A percentile compares a stretch with the other conserved stretches of the same genome.
phyloP scores from a whole-genome alignment of 2,113 vertebrate species.

The Xyrauchen texanus region DNA sequence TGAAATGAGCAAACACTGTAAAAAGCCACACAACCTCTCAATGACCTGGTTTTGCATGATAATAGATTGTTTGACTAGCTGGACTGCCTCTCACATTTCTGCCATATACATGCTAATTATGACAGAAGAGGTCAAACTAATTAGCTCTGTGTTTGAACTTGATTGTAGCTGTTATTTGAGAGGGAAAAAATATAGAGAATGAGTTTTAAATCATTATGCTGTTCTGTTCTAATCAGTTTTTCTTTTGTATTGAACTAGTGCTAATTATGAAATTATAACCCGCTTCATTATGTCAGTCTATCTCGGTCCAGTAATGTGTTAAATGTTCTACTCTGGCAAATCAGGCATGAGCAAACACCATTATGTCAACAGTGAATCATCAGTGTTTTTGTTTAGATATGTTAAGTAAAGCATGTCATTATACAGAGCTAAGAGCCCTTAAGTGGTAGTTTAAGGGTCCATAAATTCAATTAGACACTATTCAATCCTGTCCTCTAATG shows the following conservation, averaged over 20 bases:
- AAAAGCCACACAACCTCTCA: conserved; percentile 50
- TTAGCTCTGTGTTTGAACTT: conserved; percentile 74
- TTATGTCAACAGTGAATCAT: conserved; percentile 68
- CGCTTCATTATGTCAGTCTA: not conserved
- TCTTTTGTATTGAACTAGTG: not conserved
- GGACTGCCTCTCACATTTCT: conserved; percentile 55
- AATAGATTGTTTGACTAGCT: conserved; percentile 61
- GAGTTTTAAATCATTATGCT: conserved; percentile 10
- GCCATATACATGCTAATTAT: conserved; percentile 69
- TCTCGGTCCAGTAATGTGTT: conserved; percentile 31
- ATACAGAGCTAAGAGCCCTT: conserved; percentile 66
- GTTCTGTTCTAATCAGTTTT: not conserved
- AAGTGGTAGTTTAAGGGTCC: conserved; percentile 79
- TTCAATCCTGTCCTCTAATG: conserved; percentile 68
- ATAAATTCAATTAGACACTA: conserved; percentile 81
- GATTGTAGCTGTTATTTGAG: conserved; percentile 30
- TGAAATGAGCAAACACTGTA: conserved; percentile 43
- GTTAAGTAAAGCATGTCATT: conserved; percentile 81
- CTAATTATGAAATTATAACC: conserved; percentile 24
- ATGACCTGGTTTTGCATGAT: conserved; percentile 66
- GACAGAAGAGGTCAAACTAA: conserved; percentile 80
- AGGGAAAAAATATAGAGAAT: not conserved
- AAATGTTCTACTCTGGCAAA: conserved; percentile 61
- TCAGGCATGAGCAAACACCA: conserved; percentile 64
- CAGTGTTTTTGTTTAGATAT: conserved; percentile 76